These are phyloP conservation scores for Paracanthobrama guichenoti DNA, from an alignment of 2,113 vertebrate genomes.

Conservation along the genomic window DNA sequence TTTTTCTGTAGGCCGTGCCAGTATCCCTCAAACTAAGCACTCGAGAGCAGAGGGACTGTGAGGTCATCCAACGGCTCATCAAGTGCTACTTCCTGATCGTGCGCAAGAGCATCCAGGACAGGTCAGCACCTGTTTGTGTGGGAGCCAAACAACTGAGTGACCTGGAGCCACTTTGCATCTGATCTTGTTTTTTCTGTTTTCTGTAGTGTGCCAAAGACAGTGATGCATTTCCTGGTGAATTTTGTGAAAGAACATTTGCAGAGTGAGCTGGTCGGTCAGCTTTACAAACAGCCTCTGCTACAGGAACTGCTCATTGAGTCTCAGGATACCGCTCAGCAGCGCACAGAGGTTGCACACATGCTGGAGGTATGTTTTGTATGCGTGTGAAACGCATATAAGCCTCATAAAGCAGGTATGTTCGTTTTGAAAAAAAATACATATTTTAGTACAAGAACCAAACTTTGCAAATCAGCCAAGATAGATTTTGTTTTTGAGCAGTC, in stretches of 20 bases:
- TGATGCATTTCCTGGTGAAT: conserved; percentile 86
- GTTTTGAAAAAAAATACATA: neutral
- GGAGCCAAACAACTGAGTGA: neutral
- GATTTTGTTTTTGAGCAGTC: neutral
- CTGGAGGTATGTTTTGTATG: conserved; percentile 72
- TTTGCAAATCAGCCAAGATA: neutral
- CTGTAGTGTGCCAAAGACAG: conserved; percentile 81
- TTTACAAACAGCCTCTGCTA: conserved; percentile 78
- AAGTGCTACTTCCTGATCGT: conserved; percentile 85
- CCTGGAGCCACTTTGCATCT: neutral
- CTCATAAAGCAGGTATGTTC: neutral
- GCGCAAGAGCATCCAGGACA: conserved; percentile 85
- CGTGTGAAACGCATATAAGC: neutral
- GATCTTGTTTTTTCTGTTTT: conserved; percentile 16
- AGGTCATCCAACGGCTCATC: conserved; percentile 83
- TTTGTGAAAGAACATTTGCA: conserved; percentile 82
- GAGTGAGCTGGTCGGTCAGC: conserved; percentile 83
- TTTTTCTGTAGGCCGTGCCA: conserved; percentile 70
- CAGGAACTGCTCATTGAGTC: conserved; percentile 81
- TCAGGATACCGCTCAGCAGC: conserved; percentile 80
- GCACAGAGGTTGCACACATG: conserved; percentile 79
- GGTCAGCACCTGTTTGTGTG: conserved; percentile 61
- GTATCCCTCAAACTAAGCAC: conserved; percentile 73
- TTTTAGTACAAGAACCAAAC: neutral
- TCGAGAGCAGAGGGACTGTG: conserved; percentile 80